Evolutionary conservation across 2,797 vertebrate genomes (phyloP).

Genomic region (Petrocephalus sullivani): DNA sequence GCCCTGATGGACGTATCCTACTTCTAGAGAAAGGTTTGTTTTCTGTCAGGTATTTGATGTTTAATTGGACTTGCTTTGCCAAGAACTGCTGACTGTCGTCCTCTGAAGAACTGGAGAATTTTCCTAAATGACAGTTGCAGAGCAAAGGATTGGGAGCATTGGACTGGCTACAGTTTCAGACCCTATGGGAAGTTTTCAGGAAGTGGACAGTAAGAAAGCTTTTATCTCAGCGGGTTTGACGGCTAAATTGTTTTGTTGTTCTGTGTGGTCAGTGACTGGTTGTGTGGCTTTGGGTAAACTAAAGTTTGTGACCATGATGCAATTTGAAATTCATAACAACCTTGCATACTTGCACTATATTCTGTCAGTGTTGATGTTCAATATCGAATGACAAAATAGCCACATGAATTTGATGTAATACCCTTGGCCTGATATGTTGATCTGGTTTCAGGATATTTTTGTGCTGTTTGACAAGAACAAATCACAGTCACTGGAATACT

Average conservation of each 20-base stretch:
- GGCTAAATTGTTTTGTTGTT: not conserved
- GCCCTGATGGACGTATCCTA: constrained; percentile 72
- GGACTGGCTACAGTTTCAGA: constrained; percentile 53
- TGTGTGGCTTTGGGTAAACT: not conserved
- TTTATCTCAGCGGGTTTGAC: not conserved
- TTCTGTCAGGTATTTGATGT: not conserved
- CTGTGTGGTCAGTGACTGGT: not conserved
- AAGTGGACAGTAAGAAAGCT: constrained; percentile 59
- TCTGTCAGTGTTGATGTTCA: not conserved
- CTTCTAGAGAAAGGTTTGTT: not conserved
- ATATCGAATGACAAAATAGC: not conserved
- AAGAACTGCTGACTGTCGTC: not conserved
- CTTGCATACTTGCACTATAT: not conserved
- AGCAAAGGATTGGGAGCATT: constrained; percentile 54
- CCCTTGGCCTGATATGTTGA: not conserved
- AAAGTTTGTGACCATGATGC: not conserved
- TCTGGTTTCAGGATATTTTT: constrained; percentile 57
- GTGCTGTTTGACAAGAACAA: constrained; percentile 57
- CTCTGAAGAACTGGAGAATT: not conserved
- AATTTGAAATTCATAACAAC: not conserved
- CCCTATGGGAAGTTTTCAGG: constrained; percentile 63
- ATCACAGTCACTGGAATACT: constrained; percentile 49
- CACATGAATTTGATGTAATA: not conserved
- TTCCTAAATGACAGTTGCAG: constrained; percentile 54
- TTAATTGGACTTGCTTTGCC: not conserved